These are phyloP conservation scores for Drosophila mayri DNA, from an alignment of 1,140 invertebrate species.

Conservation along the genomic window DNA sequence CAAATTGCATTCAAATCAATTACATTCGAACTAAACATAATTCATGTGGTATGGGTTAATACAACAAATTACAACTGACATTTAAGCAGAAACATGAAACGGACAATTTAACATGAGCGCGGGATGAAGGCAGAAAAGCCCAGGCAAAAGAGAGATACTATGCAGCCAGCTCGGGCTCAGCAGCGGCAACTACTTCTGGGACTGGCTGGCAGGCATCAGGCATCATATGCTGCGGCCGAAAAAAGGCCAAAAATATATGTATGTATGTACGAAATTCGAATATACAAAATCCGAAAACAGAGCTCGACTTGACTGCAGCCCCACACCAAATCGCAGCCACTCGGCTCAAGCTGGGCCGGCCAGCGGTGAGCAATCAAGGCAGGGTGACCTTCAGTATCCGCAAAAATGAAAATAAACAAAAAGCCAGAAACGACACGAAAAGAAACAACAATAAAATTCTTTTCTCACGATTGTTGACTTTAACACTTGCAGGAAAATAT, in stretches of 20 bases:
- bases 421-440: slow-evolving; percentile 48
- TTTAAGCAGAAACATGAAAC: slow-evolving; percentile 82
- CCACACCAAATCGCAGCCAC: slow-evolving; percentile 68
- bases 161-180: slow-evolving; percentile 29
- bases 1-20: slow-evolving; percentile 83
- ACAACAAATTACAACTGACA: slow-evolving; percentile 83
- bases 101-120: slow-evolving; percentile 80
- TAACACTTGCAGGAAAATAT: slow-evolving; percentile 71
- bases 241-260: slow-evolving; percentile 53
- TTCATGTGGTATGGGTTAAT: slow-evolving; percentile 83
- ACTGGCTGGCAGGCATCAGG: slow-evolving; percentile 40
- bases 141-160: slow-evolving; percentile 25
- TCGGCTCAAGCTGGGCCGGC: slow-evolving; percentile 50
- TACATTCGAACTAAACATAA: slow-evolving; percentile 83
- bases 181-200: slow-evolving; percentile 51
- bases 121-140: slow-evolving; percentile 37
- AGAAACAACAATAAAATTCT: slow-evolving; percentile 81
- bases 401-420: slow-evolving; percentile 59
- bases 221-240: slow-evolving; percentile 67
- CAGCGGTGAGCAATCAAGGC: slow-evolving; percentile 52
- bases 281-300: slow-evolving; percentile 58
- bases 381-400: slow-evolving; percentile 71
- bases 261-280: slow-evolving; percentile 40
- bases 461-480: slow-evolving; percentile 84
- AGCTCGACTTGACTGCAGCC: slow-evolving; percentile 61